Base-by-base conservation (phyloP, 2,888 invertebrate genomes). In the Cheilosia scutellata region DNA sequence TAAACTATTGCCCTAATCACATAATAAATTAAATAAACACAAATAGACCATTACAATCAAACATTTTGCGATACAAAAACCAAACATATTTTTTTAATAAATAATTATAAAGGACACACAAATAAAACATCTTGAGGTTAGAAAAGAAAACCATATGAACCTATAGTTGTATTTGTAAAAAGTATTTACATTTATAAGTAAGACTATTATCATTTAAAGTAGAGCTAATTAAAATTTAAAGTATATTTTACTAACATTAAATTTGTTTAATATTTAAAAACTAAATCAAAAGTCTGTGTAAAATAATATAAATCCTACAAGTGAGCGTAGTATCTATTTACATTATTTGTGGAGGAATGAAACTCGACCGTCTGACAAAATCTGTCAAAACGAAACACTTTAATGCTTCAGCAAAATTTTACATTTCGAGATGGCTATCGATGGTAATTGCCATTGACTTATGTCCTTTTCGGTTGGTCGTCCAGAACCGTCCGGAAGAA, bases 61-160 rank as follows among this genome's bases (percentile, higher is more conserved):
- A 66, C 44, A 42, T 71, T 27, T 78, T 78, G 71, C 70, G 63
- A 78, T 78, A 20, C 20, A 44, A 0, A 78, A 27, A 57, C 5
- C 9, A 33, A 57, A 65, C 71, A 70, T 27, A 27, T 51, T 71
- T 71, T 78, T 78, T 70, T 47, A 53, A 70, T 37, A 53, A 47
- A 25, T 53, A 62, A 20, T 29, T 20, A 29, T 47, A 37, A 11
- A 37, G 9, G 40, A 5, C 6, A 37, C 31, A 20, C 3, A 37
- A 49, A 47, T 20, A 33, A 44, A 65, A 49, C 16, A 57, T 51
- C 40, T 44, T 57, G 51, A 76, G 31, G 20, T 20, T 51, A 29
- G 47, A 60, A 37, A 31, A 13, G 37, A n/a, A 13, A 57, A 65
- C 47, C 27, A 20, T 33, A 20, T 33, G 29, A 62, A 62, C 20